A percentile compares a stretch with the other conserved stretches of the same genome.
phyloP scores from a whole-genome alignment of 2,113 vertebrate genomes.

The Tauraco erythrolophus region DNA sequence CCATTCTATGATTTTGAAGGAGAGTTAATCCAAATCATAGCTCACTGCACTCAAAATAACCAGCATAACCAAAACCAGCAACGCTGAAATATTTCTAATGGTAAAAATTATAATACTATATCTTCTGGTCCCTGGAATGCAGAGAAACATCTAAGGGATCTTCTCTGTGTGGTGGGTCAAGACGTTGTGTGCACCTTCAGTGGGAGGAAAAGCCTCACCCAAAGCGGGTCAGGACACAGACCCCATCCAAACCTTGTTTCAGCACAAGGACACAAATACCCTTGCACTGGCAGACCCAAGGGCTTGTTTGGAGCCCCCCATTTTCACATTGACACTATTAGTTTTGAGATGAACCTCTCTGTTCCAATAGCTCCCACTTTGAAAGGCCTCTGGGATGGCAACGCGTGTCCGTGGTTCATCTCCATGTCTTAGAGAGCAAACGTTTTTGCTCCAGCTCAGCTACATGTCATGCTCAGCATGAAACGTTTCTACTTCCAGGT shows the following conservation, averaged over 20 bases:
- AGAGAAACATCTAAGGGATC: neutral
- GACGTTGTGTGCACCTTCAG: neutral
- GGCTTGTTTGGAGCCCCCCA: neutral
- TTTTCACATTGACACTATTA: neutral
- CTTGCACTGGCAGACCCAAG: neutral
- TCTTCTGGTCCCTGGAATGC: neutral
- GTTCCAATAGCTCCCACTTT: neutral
- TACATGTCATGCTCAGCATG: neutral
- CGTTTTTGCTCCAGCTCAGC: neutral
- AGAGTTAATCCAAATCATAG: neutral
- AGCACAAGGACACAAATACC: neutral
- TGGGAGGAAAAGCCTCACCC: neutral
- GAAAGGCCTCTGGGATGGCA: neutral
- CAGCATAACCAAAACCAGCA: neutral
- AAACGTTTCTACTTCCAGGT: neutral
- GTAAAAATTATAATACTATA: neutral
- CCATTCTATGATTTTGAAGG: neutral
- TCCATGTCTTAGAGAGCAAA: rapidly evolving
- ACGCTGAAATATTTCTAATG: neutral
- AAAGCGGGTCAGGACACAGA: neutral
- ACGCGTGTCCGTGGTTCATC: rapidly evolving
- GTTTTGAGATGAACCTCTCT: neutral
- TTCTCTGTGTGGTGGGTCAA: neutral
- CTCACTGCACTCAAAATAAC: neutral
- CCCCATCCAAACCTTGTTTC: neutral